Evolutionary conservation across 2,888 invertebrate species (phyloP).

Genomic region (Acanthopleura granulata): DNA sequence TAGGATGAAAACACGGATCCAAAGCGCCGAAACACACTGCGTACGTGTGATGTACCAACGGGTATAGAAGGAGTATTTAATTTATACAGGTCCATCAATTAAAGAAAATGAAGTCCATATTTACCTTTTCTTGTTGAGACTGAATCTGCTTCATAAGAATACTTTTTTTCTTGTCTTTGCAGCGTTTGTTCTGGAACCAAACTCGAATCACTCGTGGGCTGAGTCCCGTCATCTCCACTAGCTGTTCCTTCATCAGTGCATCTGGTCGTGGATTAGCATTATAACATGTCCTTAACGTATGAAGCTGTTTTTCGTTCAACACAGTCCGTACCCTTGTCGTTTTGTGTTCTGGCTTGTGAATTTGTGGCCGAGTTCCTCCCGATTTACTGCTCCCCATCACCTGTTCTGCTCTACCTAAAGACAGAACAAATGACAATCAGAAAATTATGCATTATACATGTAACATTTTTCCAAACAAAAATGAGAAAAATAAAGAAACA

Average conservation of each 20-base stretch:
- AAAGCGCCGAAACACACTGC: too few species aligned
- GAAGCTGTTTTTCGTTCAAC: conserved; percentile 97
- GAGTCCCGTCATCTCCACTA: conserved; percentile 98
- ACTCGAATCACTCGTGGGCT: conserved; percentile 98
- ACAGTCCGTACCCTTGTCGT: conserved; percentile 99
- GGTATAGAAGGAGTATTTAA: too few species aligned
- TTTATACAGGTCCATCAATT: not conserved
- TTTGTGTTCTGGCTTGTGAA: conserved; percentile 74
- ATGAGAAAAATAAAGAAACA: too few species aligned
- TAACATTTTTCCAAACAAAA: too few species aligned
- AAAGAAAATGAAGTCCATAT: conserved; percentile 17
- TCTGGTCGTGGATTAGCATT: conserved; percentile 98
- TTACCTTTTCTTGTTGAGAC: conserved; percentile 82
- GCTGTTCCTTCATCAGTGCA: conserved; percentile 98
- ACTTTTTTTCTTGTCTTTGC: conserved; percentile 77
- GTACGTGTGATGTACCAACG: too few species aligned
- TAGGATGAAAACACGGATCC: too few species aligned
- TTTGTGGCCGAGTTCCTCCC: conserved; percentile 37
- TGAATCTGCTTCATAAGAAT: conserved; percentile 97
- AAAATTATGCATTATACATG: too few species aligned
- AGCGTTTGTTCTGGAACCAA: conserved; percentile 87
- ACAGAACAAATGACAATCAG: not conserved
- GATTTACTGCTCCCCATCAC: conserved; percentile 43
- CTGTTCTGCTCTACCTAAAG: conserved; percentile 49
- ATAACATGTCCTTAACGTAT: conserved; percentile 97